Evolutionary conservation across 2,888 invertebrate species (phyloP).

Genomic region (Pollenia amentaria): DNA sequence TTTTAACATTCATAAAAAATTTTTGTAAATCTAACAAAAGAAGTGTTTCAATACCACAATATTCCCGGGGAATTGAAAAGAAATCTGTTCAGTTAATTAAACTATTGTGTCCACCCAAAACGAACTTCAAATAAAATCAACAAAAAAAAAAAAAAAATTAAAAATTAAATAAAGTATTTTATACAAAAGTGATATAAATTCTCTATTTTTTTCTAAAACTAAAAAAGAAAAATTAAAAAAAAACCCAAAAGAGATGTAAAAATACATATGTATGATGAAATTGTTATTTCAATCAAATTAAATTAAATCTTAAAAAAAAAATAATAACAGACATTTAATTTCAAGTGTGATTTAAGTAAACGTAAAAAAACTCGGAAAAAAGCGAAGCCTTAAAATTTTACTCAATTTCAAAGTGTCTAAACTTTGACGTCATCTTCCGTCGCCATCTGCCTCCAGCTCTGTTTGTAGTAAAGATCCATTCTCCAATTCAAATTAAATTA

Average conservation of each 20-base stretch:
- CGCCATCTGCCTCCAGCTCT: background rate
- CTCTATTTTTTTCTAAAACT: conserved; percentile 25
- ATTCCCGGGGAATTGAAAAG: conserved; percentile 53
- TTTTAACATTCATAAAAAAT: background rate
- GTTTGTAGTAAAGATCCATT: conserved; percentile 19
- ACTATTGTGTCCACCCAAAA: conserved; percentile 51
- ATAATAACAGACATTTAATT: conserved; percentile 82
- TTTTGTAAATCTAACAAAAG: conserved; percentile 27
- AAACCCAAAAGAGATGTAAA: conserved; percentile 21
- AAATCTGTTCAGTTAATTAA: conserved; percentile 50
- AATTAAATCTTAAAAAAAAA: conserved; percentile 76
- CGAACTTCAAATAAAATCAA: conserved; percentile 57
- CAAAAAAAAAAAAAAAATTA: conserved; percentile 4
- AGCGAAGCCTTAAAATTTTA: conserved; percentile 35
- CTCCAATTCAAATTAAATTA: conserved; percentile 72
- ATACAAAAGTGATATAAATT: conserved; percentile 47
- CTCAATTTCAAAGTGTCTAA: conserved; percentile 52
- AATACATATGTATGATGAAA: conserved; percentile 54
- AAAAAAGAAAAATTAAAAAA: conserved; percentile 8
- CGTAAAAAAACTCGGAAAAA: conserved; percentile 2
- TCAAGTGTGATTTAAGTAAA: conserved; percentile 77
- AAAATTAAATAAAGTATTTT: background rate
- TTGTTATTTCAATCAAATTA: conserved; percentile 78
- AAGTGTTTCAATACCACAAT: conserved; percentile 44
- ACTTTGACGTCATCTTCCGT: conserved; percentile 54